Conservation (phyloP, 2,888 invertebrate genomes). For the Adela reaumurella region DNA sequence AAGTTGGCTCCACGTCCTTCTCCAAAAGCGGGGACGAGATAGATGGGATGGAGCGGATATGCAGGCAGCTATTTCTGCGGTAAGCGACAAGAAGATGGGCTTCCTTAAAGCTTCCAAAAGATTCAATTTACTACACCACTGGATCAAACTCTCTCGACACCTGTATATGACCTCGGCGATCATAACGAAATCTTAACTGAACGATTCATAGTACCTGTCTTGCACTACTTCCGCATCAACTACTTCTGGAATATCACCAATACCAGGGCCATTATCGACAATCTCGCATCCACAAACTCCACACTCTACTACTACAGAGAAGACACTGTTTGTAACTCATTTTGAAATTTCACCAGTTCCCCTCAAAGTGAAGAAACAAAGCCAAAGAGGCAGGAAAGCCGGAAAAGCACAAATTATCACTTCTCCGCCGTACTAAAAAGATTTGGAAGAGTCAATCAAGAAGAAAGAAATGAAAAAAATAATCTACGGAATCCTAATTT, state of each 20-base stretch:
- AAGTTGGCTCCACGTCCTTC: not conserved
- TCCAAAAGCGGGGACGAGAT: not conserved
- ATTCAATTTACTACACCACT: no score
- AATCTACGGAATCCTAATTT: conserved; percentile 1
- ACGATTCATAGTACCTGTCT: no score
- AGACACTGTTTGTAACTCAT: no score
- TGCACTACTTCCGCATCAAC: no score
- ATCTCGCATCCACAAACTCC: no score
- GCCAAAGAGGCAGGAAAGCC: not conserved
- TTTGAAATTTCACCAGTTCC: not conserved
- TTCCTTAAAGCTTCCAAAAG: not conserved
- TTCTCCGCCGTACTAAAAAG: not conserved
- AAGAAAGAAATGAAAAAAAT: not conserved
- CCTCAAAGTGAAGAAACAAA: not conserved
- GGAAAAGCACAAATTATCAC: not conserved
- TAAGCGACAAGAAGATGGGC: not conserved
- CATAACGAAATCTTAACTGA: no score
- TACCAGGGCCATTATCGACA: no score
- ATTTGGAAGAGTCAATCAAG: not conserved
- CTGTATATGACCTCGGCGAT: no score
- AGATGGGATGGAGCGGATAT: conserved; percentile 1
- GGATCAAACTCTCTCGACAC: no score
- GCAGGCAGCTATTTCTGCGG: conserved; percentile 1
- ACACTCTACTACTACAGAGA: no score
- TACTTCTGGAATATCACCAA: no score